These are phyloP conservation scores for Corapipo altera DNA, from an alignment of 2,113 vertebrate species.

Conservation along the genomic window DNA sequence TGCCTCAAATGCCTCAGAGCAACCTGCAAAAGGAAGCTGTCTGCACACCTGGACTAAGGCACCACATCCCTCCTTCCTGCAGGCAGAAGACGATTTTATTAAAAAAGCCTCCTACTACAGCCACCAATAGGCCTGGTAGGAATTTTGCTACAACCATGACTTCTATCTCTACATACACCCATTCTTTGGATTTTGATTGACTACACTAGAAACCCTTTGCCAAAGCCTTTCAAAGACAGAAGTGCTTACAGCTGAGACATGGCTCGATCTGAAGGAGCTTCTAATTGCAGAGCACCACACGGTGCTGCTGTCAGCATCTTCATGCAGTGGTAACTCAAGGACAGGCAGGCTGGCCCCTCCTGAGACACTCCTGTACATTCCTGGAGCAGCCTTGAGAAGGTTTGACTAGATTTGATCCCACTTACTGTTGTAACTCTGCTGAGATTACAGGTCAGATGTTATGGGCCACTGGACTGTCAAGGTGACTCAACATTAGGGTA, in stretches of 20 bases:
- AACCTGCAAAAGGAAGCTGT: neutral
- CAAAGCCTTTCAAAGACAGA: neutral
- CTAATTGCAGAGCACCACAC: neutral
- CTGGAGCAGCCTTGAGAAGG: neutral
- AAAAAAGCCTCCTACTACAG: neutral
- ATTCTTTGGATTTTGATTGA: neutral
- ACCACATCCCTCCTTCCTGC: neutral
- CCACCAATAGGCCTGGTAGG: neutral
- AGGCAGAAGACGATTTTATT: neutral
- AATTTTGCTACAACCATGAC: neutral
- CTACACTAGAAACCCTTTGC: neutral
- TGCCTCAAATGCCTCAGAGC: neutral
- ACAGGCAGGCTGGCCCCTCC: neutral
- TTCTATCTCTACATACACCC: neutral
- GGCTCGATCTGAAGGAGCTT: neutral
- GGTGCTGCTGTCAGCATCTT: neutral
- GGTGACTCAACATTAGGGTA: constrained; percentile 5
- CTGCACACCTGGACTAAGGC: neutral
- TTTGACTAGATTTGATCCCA: constrained; percentile 1
- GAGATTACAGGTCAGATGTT: constrained; percentile 1
- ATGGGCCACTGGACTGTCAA: constrained; percentile 37
- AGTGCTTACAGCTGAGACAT: neutral
- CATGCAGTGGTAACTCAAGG: neutral
- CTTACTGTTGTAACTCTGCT: neutral
- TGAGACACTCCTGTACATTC: neutral